phyloP scores from a whole-genome alignment of 2,113 vertebrate genomes.

The Pristiophorus japonicus region DNA sequence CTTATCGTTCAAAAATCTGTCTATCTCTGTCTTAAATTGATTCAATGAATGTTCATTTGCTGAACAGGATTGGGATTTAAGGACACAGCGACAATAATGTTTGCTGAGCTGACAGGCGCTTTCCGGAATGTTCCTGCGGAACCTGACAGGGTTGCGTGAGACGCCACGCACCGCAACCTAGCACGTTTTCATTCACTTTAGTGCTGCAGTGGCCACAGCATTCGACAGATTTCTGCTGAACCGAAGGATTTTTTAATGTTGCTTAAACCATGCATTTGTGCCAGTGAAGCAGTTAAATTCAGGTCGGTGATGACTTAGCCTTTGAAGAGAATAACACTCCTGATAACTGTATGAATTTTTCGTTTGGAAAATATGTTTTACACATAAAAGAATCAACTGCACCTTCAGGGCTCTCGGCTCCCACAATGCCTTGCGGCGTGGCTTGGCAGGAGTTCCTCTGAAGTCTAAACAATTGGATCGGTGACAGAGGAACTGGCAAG shows the following conservation, averaged over 20 bases:
- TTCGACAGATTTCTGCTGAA: background rate
- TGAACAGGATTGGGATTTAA: background rate
- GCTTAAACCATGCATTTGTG: background rate
- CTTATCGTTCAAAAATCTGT: too few species aligned
- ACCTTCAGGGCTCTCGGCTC: conserved; percentile 57
- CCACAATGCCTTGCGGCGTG: conserved; percentile 75
- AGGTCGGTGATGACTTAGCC: conserved; percentile 5
- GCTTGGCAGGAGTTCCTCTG: conserved; percentile 85
- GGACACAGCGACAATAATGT: background rate
- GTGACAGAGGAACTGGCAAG: conserved; percentile 92
- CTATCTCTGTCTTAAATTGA: too few species aligned
- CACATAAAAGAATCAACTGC: conserved; percentile 36
- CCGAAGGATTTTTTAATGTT: background rate
- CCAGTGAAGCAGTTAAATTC: background rate
- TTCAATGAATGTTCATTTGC: background rate
- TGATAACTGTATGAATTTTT: conserved; percentile 37
- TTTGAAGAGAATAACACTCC: conserved; percentile 35
- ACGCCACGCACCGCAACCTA: background rate
- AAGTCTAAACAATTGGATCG: conserved; percentile 96
- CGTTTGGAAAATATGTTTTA: conserved; percentile 36
- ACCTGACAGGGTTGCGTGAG: background rate
- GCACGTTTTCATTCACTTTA: background rate
- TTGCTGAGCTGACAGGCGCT: background rate
- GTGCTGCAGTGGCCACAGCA: background rate
- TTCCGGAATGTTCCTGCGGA: background rate